Base-by-base conservation (phyloP, 2,888 invertebrate species). In the Ectobius pallidus region DNA sequence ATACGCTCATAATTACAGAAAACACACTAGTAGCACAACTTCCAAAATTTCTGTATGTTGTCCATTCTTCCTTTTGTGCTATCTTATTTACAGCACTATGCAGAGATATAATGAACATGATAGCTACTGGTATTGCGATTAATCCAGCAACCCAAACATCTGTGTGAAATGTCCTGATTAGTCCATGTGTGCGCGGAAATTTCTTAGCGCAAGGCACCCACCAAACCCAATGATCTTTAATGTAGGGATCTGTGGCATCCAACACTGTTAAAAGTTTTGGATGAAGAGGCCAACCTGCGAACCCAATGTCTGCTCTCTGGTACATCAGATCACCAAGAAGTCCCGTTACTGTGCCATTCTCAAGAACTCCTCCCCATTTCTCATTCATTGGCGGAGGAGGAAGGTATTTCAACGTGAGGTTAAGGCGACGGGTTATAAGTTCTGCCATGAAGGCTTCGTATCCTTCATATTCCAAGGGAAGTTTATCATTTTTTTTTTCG, bases 171-270 rank as follows among this genome's bases (percentile, higher is more conserved):
- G 46, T 46, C 27, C 44, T 46, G 27, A 25, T n/a, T 6, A 65
- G 25, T 4, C 65, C 39, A 9, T 46, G 25, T 46, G 44, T 44
- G 1, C 46, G 65, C 1, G 65, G 65, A 0, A 46, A 18, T 18
- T 46, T 25, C 20, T 65, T 65, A 46, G 65, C 65, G 18, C 65
- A 65, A 1, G 65, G 65, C 3, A 65, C 65, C 65, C 65, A 65
- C 65, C 65, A 65, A 14, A 65, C 46, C 65, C 65, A 65, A 4
- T 39, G 44, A 7, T 65, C 65, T 3, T 46, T 25, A n/a, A 20
- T 27, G 30, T 65, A 46, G 3, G 44, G 18, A 25, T 18, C 39
- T 4, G 46, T 65, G n/a, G 65, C 42, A 30, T 65, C 65, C 27
- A 65, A 7, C 16, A 65, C n/a, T 2, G 6, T 2, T 1, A 65